A percentile compares a stretch with the other conserved stretches of the same genome.
phyloP scores from a whole-genome alignment of 2,888 invertebrate genomes.

The Quadroppia sp. region DNA sequence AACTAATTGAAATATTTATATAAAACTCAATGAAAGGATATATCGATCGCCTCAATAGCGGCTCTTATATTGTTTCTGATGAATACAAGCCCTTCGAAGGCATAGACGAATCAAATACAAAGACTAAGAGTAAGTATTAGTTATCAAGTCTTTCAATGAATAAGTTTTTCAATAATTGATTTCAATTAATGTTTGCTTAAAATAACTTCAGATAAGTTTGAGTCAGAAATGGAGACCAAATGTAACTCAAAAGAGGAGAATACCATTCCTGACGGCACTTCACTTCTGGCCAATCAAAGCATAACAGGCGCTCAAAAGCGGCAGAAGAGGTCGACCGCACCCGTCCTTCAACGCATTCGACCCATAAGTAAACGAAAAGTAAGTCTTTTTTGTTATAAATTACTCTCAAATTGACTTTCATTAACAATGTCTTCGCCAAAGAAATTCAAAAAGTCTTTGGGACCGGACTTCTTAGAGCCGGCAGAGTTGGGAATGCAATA shows the following conservation, averaged over 20 bases:
- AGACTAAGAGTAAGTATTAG: neutral
- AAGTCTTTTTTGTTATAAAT: neutral
- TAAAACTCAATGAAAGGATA: neutral
- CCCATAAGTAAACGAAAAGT: slow-evolving; percentile 30
- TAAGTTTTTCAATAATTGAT: neutral
- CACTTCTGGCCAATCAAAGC: slow-evolving; percentile 1
- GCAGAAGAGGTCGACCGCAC: slow-evolving; percentile 11
- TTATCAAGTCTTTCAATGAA: neutral
- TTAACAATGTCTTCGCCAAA: slow-evolving; percentile 24
- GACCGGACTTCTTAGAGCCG: slow-evolving; percentile 50
- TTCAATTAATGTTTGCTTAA: neutral
- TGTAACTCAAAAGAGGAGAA: slow-evolving; percentile 24
- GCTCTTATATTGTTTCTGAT: neutral
- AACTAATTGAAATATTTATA: neutral
- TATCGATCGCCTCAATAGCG: slow-evolving; percentile 10
- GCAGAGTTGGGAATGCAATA: slow-evolving; percentile 45
- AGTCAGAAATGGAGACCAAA: slow-evolving; percentile 1
- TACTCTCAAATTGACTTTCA: neutral
- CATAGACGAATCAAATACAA: neutral
- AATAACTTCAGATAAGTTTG: slow-evolving; percentile 15
- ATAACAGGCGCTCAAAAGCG: slow-evolving; percentile 9
- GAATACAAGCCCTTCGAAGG: neutral
- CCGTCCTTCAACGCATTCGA: slow-evolving; percentile 13
- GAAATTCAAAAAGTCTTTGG: slow-evolving; percentile 50
- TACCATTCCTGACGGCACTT: slow-evolving; percentile 18